A percentile compares a stretch with the other conserved stretches of the same genome.
Conservation (phyloP, 1,140 invertebrate genomes). For the Centruroides sculpturatus region DNA sequence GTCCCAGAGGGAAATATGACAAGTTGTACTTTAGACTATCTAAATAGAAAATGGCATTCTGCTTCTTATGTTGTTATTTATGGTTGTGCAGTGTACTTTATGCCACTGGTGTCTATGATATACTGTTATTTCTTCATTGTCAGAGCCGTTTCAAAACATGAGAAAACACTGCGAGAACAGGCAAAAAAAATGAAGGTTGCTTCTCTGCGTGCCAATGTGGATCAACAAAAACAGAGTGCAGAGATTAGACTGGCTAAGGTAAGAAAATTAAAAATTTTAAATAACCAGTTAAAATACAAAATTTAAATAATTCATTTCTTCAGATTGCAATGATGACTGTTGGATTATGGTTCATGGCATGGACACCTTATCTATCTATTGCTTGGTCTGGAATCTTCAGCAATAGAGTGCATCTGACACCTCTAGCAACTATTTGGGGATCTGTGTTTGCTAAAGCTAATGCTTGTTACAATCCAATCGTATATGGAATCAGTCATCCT, state of each 20-base stretch:
- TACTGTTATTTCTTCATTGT: constrained; percentile 66
- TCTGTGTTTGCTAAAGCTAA: constrained; percentile 62
- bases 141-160: constrained; percentile 61
- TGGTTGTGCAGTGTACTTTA: constrained; percentile 49
- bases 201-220: constrained; percentile 47
- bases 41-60: constrained; percentile 40
- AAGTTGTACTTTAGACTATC: constrained; percentile 67
- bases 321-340: constrained; percentile 66
- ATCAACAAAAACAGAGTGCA: constrained; percentile 46
- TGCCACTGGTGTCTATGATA: constrained; percentile 54
- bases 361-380: constrained; percentile 65
- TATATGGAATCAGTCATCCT: constrained; percentile 66
- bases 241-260: constrained; percentile 61
- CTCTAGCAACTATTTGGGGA: constrained; percentile 58
- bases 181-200: constrained; percentile 75
- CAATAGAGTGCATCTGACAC: constrained; percentile 32
- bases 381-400: constrained; percentile 59
- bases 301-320: neutral
- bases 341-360: constrained; percentile 64
- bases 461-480: constrained; percentile 65
- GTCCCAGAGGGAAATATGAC: constrained; percentile 74
- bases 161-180: constrained; percentile 65
- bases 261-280: neutral
- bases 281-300: neutral
- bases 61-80: constrained; percentile 54